Base-by-base conservation (phyloP, 1,140 invertebrate genomes). In the Dendrolimus punctatus region DNA sequence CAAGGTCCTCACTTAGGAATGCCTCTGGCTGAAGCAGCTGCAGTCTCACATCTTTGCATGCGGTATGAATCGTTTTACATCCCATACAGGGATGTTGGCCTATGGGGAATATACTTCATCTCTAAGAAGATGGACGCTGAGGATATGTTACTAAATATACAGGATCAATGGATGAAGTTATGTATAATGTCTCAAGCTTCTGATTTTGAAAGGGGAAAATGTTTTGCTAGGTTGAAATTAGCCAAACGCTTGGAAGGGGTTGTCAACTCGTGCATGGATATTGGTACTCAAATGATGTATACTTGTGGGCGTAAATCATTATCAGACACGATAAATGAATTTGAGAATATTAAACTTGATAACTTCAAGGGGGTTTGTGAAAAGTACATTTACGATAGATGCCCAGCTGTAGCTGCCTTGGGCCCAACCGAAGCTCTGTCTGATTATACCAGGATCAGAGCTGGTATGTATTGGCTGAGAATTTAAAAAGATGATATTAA, bases 191-290 rank as follows among this genome's bases (percentile, higher is more conserved):
- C 71, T 6, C 64, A 58, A 4, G 39, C 65, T 5, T 62, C 57
- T 8, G 87, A 88, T 46, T 56, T 87, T 0, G 43, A 66, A 46
- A 71, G 83, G 37, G 87, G 76, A 9, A 49, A 72, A 36, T 81
- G 82, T 55, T 56, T 66, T 6, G 69, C 75, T 5, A 83, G 71
- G 55, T 58, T 78, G 5, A 62, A 71, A 44, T 44, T 95, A 75
- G 79, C 93, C 1, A 88, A 93, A 6, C 90, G 92, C 60, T 73
- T 94, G 43, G 92, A 93, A 73, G 94, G 94, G 2, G 91, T 93
- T 4, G 94, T 94, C 2, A 91, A 92, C 7, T 90, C 95, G 49
- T 95, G 93, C 85, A 92, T 94, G 74, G 94, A 96, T 73, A 93
- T 96, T 70, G 95, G 95, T 6, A 87, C 91, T 59, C 94, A 96